Base-by-base conservation (phyloP, 2,888 invertebrate genomes). In the Eupithecia abbreviata region DNA sequence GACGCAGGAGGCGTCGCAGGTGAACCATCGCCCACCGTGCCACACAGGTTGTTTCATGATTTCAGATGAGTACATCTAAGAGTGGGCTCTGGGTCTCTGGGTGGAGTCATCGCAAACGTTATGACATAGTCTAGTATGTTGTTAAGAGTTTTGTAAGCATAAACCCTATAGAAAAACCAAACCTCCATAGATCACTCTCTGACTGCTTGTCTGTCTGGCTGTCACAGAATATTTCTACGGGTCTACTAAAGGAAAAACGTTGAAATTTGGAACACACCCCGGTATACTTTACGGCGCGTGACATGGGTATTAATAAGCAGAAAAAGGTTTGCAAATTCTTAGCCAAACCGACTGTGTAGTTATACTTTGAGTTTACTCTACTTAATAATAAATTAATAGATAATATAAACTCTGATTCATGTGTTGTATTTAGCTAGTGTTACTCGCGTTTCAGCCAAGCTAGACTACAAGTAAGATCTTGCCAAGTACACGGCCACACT, bases 261-360 rank as follows among this genome's bases (percentile, higher is more conserved):
- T 43, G 15, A 18, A 68, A 45, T 18, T 68, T 43, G 67, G 67
- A 68, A 68, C 67, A 68, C 15, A 68, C 67, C 43, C 45, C 10
- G 43, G 2, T 66, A 42, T 42, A 10, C 45, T 45, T 41, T n/a
- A 62, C n/a, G 30, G 62, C 62, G n/a, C 30, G 10, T 62, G 62
- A 62, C n/a, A 10, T 58, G 58, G 10, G 9, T 58, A 18, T 18
- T 2, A 58, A 55, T n/a, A 51, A n/a, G 5, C 13, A 4, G 49
- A 51, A 51, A 55, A 55, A 55, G n/a, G 3, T 4, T 55, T 55
- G 55, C 51, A 15, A 47, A 51, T n/a, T 51, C 4, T 51, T 51
- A 6, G 51, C 9, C 18, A 58, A 58, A 18, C 18, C n/a, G 55
- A 47, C 47, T 47, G 47, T 51, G 47, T 10, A 10, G 12, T 6